Base-by-base conservation (phyloP, 2,797 vertebrate genomes). In the Gambelia wislizenii region DNA sequence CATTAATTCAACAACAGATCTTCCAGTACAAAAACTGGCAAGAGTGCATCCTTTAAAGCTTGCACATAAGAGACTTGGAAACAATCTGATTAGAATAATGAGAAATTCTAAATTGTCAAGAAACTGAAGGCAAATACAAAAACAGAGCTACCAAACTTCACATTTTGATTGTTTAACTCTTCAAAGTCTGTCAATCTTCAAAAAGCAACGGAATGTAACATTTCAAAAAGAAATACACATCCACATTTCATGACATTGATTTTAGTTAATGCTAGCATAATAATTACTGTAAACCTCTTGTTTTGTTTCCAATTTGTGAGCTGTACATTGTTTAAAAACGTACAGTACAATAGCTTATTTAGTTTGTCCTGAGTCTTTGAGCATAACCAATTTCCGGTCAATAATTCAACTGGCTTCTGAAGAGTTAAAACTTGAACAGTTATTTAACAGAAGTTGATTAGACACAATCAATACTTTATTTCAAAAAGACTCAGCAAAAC, bases 141-240 rank as follows among this genome's bases (percentile, higher is more conserved):
- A 91, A 86, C 96, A 97, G 95, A 97, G 95, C 98, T 98, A 98
- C 97, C 97, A 97, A 98, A 98, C 96, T 98, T 98, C 97, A 98
- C 98, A 98, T 98, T 97, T 98, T 97, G 82, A 93, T 97, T 96
- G 96, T 97, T 98, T 97, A 98, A 98, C 98, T 98, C 98, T 98
- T 98, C 97, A 96, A 98, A 97, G 95, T 96, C 94, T 94, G 97
- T 96, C 97, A 97, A 94, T 97, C 94, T 96, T 97, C 94, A 95
- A 96, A 97, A 97, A 96, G 79, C 93, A 97, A 96, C 97, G 97
- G 97, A 98, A 98, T 97, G 97, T 97, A 97, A 96, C 95, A 96
- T 97, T 97, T 97, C 92, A 96, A 96, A 96, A 97, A 97, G 94
- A 97, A 95, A 95, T 84, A 88, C 90, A 97, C 95, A 96, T 95